Percentiles rank a stretch among this genome's conserved stretches.
Conservation (phyloP, 2,797 vertebrate species). For the Novumbra hubbsi region DNA sequence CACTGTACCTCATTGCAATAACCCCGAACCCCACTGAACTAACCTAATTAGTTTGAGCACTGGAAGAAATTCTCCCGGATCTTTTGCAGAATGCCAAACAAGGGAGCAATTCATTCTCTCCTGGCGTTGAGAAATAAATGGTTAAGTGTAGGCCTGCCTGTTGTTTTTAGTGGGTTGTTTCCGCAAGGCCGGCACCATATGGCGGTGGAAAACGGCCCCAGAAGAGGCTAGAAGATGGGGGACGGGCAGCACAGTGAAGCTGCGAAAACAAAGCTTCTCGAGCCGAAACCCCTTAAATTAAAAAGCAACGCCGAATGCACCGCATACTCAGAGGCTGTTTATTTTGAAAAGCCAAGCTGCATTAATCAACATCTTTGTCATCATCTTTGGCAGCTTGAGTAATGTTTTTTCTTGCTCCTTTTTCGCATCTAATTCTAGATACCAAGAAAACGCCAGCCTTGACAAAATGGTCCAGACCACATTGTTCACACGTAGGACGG, state of each 20-base stretch:
- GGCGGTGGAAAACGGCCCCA: constrained; percentile 38
- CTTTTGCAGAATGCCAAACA: constrained; percentile 41
- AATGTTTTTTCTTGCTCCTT: constrained; percentile 9
- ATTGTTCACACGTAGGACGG: constrained; percentile 40
- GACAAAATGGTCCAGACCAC: constrained; percentile 34
- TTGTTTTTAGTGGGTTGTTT: constrained; percentile 61
- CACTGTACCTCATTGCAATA: constrained; percentile 33
- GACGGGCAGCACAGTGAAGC: constrained; percentile 32
- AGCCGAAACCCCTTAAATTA: constrained; percentile 43
- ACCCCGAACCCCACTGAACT: constrained; percentile 35
- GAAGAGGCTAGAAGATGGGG: constrained; percentile 40
- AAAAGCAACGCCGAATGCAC: constrained; percentile 41
- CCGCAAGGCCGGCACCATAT: constrained; percentile 55
- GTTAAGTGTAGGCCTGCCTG: constrained; percentile 45
- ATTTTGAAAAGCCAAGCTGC: constrained; percentile 50
- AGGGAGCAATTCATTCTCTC: constrained; percentile 47
- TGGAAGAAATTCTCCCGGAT: constrained; percentile 23
- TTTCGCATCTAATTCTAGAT: constrained; percentile 25
- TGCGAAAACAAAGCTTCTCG: constrained; percentile 52
- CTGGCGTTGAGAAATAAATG: constrained; percentile 40
- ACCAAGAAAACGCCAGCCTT: constrained; percentile 29
- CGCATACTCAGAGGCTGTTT: constrained; percentile 49
- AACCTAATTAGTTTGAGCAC: constrained; percentile 48
- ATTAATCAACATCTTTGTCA: constrained; percentile 56
- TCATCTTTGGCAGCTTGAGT: constrained; percentile 28